phyloP scores from a whole-genome alignment of 1,140 invertebrate genomes.

The Drosophila elegans region DNA sequence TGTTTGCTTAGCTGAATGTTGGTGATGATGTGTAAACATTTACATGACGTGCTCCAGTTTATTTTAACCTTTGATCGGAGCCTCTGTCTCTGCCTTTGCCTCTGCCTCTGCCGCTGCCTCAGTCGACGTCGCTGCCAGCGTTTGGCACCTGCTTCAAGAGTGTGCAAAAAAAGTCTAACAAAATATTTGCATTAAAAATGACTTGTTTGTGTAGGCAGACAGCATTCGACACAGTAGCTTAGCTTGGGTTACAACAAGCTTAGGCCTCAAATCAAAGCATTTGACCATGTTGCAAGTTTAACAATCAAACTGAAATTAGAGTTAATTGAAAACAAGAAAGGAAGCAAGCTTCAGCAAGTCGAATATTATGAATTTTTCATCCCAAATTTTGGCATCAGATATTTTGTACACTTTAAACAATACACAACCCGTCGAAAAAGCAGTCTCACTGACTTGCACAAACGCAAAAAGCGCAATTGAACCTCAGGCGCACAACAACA shows the following conservation, averaged over 20 bases:
- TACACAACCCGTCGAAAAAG: conserved; percentile 7
- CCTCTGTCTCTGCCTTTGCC: conserved; percentile 8
- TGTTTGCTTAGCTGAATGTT: conserved; percentile 84
- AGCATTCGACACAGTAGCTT: conserved; percentile 32
- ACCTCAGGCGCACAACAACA: conserved; percentile 61
- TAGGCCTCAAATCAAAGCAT: no score
- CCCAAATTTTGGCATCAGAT: no score
- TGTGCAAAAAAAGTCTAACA: conserved; percentile 55
- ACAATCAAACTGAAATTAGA: no score
- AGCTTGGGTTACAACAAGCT: no score
- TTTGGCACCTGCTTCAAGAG: conserved; percentile 48
- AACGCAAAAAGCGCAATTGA: conserved; percentile 53
- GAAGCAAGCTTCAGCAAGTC: no score
- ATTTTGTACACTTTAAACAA: neutral
- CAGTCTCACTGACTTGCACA: conserved; percentile 2
- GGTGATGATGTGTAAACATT: conserved; percentile 84
- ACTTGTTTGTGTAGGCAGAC: conserved; percentile 74
- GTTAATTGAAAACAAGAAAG: no score
- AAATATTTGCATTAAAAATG: conserved; percentile 83
- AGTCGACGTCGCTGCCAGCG: conserved; percentile 12
- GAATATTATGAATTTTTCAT: no score
- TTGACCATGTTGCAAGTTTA: no score
- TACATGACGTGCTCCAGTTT: conserved; percentile 83
- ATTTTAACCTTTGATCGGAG: conserved; percentile 81
- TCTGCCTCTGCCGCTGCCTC: conserved; percentile 4